These are phyloP conservation scores for Hyla sarda DNA, from an alignment of 2,113 vertebrate species.

Conservation along the genomic window DNA sequence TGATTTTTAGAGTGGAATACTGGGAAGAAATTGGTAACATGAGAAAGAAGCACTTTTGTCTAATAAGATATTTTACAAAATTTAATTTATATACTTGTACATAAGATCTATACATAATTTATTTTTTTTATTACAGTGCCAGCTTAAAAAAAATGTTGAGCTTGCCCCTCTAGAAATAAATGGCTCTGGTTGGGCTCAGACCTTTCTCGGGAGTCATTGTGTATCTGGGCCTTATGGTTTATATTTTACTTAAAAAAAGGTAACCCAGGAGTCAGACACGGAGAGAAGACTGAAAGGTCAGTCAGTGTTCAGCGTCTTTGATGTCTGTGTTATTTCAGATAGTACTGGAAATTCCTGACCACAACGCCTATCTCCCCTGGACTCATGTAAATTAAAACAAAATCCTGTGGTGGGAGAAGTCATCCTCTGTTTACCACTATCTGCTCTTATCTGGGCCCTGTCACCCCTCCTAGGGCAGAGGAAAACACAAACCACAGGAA, in stretches of 20 bases:
- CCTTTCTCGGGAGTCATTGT: background rate
- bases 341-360: background rate
- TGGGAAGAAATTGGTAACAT: no score
- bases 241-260: background rate
- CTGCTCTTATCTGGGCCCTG: background rate
- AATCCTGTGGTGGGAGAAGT: background rate
- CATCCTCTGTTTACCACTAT: background rate
- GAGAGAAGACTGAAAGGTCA: background rate
- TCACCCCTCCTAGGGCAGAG: background rate
- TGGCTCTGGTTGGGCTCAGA: background rate
- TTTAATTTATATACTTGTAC: no score
- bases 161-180: no score
- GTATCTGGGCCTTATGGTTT: background rate
- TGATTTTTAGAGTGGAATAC: no score
- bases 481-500: background rate
- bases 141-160: no score
- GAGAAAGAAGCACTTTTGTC: no score
- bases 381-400: background rate
- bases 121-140: no score
- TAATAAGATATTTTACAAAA: no score
- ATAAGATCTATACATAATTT: no score
- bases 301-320: background rate
- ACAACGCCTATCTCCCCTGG: background rate
- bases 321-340: constrained; percentile 18
- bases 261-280: background rate